Evolutionary conservation across 1,140 invertebrate genomes (phyloP), one percentile per base, ranked within the genome.

Genomic region (Bombus breviceps): DNA sequence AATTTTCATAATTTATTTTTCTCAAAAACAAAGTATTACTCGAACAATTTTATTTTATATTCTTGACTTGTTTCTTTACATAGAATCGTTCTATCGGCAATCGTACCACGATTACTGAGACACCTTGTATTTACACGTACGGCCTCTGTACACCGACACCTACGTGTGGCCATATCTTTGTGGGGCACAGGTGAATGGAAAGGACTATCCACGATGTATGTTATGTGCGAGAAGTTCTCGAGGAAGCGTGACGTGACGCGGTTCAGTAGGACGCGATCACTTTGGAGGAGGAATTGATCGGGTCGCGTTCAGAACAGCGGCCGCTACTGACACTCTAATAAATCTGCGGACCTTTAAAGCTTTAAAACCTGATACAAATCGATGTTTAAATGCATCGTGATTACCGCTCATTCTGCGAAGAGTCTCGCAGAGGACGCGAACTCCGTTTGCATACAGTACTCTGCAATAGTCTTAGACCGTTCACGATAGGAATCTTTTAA

Each of bases 111-210:
- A 53, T 53, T 53, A 53, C 47, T 22, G 18, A 53, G 47, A 53
- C 47, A 53, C 47, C 47, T 6, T 53, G 18, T 53, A 13, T n/a
- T n/a, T 62, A 62, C 28, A n/a, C 59, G 59, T n/a, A 62, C 28
- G 28, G 25, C 8, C 57, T 25, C 18, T 8, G 47, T 78, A 22
- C 34, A n/a, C 12, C 47, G 32, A 22, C 47, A 71, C 66, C 39
- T 62, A 59, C 43, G 32, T 72, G n/a, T 12, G 34, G 18, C 6
- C 25, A 39, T 15, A 34, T 41, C 62, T 79, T 62, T 32, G 25
- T 22, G 39, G 57, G 59, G 13, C 43, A 28, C 81, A 80, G 77
- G 83, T 85, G 83, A 85, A 85, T 80, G 83, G 83, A 78, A 79
- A 53, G 47, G 76, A 80, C 15, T 34, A 3, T 41, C 12, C 6